A percentile compares a stretch with the other conserved stretches of the same genome.
Evolutionary conservation across 2,113 vertebrate genomes (phyloP).

Genomic region (Gopherus flavomarginatus): DNA sequence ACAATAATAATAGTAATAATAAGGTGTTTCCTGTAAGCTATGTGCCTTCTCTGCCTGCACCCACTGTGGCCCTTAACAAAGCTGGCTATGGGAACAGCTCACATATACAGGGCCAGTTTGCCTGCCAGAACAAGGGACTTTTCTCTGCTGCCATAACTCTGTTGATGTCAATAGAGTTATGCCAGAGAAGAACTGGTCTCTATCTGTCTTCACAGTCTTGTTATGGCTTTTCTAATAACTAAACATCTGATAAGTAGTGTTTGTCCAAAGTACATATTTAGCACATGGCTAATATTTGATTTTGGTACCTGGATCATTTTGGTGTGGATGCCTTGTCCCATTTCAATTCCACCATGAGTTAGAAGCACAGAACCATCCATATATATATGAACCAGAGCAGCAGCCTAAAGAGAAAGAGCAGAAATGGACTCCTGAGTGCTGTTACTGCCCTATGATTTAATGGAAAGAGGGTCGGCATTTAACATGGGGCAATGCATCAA

Average conservation of each 20-base stretch:
- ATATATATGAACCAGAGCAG: constrained; percentile 89
- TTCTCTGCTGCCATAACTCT: background rate
- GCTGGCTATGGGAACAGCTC: background rate
- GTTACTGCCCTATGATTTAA: background rate
- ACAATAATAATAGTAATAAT: background rate
- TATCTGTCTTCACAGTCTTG: background rate
- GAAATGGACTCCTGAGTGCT: background rate
- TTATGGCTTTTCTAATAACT: background rate
- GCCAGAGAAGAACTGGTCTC: background rate
- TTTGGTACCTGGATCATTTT: constrained; percentile 86
- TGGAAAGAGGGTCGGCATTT: background rate
- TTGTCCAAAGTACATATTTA: background rate
- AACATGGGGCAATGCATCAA: background rate
- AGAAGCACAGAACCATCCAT: constrained; percentile 89
- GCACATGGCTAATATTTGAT: background rate
- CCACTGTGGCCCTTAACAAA: background rate
- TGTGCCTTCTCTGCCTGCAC: background rate
- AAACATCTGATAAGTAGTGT: background rate
- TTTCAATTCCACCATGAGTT: constrained; percentile 85
- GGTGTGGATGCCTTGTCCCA: constrained; percentile 91
- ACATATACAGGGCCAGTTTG: background rate
- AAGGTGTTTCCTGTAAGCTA: background rate
- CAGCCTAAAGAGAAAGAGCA: constrained; percentile 73
- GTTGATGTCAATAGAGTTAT: background rate
- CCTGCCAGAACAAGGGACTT: background rate